Evolutionary conservation across 2,888 invertebrate genomes (phyloP), one percentile per base, ranked within the genome.

Genomic region (Helobdella robusta): DNA sequence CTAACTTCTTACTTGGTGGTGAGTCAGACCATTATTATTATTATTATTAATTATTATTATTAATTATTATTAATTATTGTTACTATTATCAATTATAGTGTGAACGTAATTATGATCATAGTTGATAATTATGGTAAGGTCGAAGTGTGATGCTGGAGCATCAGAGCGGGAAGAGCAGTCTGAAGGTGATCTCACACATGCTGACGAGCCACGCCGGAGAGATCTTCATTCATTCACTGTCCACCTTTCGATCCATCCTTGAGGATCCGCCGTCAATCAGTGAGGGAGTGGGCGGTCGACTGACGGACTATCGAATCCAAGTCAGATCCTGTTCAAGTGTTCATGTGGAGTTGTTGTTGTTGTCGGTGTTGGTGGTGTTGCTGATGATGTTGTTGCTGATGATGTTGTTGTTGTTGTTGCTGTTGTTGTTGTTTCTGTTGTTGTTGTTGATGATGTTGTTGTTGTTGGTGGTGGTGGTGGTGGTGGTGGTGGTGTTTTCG

Each of bases 241-340:
- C 88, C 32, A 90, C 90, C 0, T 84, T 86, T 2, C 74, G 92
- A 44, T 88, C 89, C 50, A 87, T 91, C 2, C 84, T 93, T 64
- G 94, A 95, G 77, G 95, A 95, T 78, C 91, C 92, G 0, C 94
- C 94, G 0, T 90, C 93, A 0, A 89, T 95, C 61, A 90, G 89
- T 34, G 95, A 95, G 80, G 94, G 94, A 0, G 87, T 88, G 44
- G 95, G 95, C 0, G 95, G 94, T 0, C 83, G 92, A 50, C 89
- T 95, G 50, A 89, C 91, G 0, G 95, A 95, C 79, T 95, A 95
- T 76, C 84, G 89, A 81, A 85, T 86, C 68, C 83, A 73, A 32
- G 78, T 78, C 68, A n/a, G n/a, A 69, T 75, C 71, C 0, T 30
- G 28, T n/a, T 28, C 3, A 23, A 25, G 25, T 15, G 11, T 6